Base-by-base conservation (phyloP, 2,797 vertebrate genomes). In the Gambusia yucatana region DNA sequence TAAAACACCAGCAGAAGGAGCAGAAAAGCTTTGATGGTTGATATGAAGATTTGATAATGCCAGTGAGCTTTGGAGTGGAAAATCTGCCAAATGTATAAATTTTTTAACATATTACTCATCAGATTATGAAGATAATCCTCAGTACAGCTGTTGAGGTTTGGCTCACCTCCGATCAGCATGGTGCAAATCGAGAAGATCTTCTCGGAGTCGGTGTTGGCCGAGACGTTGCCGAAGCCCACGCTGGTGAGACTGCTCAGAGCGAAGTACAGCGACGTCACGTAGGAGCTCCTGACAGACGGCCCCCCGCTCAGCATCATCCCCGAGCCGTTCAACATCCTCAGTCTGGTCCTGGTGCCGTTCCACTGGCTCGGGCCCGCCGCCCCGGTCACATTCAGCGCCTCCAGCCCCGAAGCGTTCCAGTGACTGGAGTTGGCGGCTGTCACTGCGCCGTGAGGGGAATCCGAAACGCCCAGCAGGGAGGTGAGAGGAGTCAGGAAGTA, bases 111-210 rank as follows among this genome's bases (percentile, higher is more conserved):
- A 50, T 50, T 20, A 50, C 8, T 22, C 20, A 22, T 22, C 48
- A 50, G 48, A 50, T 22, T 50, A 22, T 6, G 2, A 50, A 22
- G 20, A 50, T 22, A 8, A 50, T 50, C 7, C 48, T 50, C 11
- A n/a, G n/a, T 1, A 10, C n/a, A 41, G 30, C 20, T 22, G 48
- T 28, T 13, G 3, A 14, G 41, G 6, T 20, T 83, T 9, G 39
- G 10, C 95, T 92, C 91, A 97, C 97, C 96, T 86, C 97, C 97
- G 0, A 97, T 95, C 79, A 97, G 93, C 97, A 98, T 98, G 93
- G 97, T 97, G 92, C 96, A 97, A 88, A 98, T 97, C 83, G 97
- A 98, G 94, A 98, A 98, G 92, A 98, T 97, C 95, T 98, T 98
- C 93, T 98, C 97, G 0, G 97, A 96, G 90, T 98, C 97, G 0